These are phyloP conservation scores for Cryptus viduatorius DNA, from an alignment of 2,888 invertebrate species.

Conservation along the genomic window DNA sequence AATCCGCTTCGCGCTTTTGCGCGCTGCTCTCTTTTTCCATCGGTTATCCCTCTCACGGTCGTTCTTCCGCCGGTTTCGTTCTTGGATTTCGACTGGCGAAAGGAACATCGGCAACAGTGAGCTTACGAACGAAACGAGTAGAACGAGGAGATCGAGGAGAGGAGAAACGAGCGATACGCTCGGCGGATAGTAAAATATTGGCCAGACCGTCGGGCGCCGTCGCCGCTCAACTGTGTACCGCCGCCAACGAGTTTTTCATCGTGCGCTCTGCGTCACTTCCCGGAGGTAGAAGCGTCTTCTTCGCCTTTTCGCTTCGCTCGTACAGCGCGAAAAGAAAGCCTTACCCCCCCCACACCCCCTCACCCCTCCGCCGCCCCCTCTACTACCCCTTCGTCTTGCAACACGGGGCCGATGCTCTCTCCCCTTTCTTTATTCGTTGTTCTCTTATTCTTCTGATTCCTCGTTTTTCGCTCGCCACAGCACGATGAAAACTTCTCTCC, in stretches of 20 bases:
- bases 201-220: constrained; percentile 82
- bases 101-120: constrained; percentile 19
- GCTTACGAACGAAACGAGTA: constrained; percentile 9
- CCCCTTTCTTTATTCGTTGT: not conserved
- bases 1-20: constrained; percentile 32
- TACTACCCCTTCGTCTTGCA: constrained; percentile 27
- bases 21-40: constrained; percentile 49
- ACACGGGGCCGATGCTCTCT: not conserved
- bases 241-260: constrained; percentile 64
- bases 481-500: constrained; percentile 25
- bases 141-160: not conserved
- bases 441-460: not conserved
- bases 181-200: constrained; percentile 81
- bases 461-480: constrained; percentile 17
- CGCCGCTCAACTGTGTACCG: constrained; percentile 71
- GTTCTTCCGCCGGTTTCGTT: constrained; percentile 37
- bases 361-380: not conserved
- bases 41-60: constrained; percentile 14
- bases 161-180: constrained; percentile 51
- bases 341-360: not conserved
- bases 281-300: constrained; percentile 48
- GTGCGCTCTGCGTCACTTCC: constrained; percentile 33
- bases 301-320: constrained; percentile 56
- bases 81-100: constrained; percentile 36
- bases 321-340: constrained; percentile 11